Conservation (phyloP, 1,140 invertebrate species). For the Ladona fulva region DNA sequence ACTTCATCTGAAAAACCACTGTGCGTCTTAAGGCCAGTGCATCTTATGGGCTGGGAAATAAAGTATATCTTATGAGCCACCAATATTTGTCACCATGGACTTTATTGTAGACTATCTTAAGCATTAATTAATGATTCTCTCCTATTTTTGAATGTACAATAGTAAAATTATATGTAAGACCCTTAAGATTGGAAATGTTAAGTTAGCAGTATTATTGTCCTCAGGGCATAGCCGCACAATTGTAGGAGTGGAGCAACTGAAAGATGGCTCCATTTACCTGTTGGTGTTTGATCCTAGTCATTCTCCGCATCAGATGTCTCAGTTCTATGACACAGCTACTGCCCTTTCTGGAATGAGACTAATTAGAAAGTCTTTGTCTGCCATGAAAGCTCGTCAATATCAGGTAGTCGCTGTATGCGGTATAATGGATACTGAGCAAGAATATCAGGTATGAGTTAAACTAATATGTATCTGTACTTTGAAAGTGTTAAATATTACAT, state of each 20-base stretch:
- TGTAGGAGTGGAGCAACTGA: constrained; percentile 68
- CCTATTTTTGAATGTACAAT: too few relatives aligned
- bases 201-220: too few relatives aligned
- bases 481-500: constrained; percentile 10
- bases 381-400: constrained; percentile 76
- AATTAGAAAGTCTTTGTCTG: constrained; percentile 58
- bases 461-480: too few relatives aligned
- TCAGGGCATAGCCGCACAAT: constrained; percentile 82
- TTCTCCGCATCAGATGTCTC: constrained; percentile 63
- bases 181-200: too few relatives aligned
- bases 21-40: too few relatives aligned
- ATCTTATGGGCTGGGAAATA: too few relatives aligned
- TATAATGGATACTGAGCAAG: constrained; percentile 58
- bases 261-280: constrained; percentile 58
- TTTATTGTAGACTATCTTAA: too few relatives aligned
- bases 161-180: too few relatives aligned
- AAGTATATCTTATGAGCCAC: too few relatives aligned
- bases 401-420: constrained; percentile 74
- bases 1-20: too few relatives aligned
- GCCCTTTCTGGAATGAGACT: constrained; percentile 56
- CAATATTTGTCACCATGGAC: too few relatives aligned
- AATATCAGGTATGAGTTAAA: constrained; percentile 59
- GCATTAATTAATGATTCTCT: too few relatives aligned
- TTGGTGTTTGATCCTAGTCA: constrained; percentile 82
- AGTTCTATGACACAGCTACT: constrained; percentile 46